Evolutionary conservation across 2,113 vertebrate genomes (phyloP), one percentile per base, ranked within the genome.

Genomic region (Sceloporus tristichus): DNA sequence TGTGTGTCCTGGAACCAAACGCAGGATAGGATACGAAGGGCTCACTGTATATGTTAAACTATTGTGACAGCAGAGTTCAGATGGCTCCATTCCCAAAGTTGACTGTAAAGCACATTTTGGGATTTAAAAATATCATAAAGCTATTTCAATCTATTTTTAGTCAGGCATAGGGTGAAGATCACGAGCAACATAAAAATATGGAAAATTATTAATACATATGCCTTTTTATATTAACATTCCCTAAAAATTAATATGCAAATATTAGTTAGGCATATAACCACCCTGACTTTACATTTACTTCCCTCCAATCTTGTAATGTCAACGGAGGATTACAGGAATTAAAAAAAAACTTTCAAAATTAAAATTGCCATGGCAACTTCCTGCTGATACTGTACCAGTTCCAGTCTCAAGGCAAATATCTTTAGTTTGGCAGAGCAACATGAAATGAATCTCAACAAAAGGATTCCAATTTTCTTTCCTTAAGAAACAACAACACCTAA

Each of bases 291-390:
- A n/a, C 76, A 89, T 89, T 53, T 0, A 40, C 91, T 91, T 93
- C 59, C 29, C 90, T 93, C 38, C 75, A 29, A 2, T 90, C 81
- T 87, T 87, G 7, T 66, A 82, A 4, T 70, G 2, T n/a, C 86
- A 79, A 75, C 54, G 78, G 91, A 94, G 92, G 14, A 75, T 90
- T 79, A 87, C 48, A 77, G 78, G 2, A 82, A 81, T 79, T 62
- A 0, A 79, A 92, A 73, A 90, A 91, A 71, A 75, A n/a, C 62
- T 14, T 88, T 91, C 0, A 79, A 94, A 93, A 94, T 88, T 88
- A 83, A 92, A 18, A 94, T 93, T 92, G 62, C 88, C 85, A 92
- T 94, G 85, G 89, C 76, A 93, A 95, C 86, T 92, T 75, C 27
- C 66, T 91, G 82, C 70, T 93, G 38, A 34, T 75, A 19, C 81